Percentiles rank a stretch among this genome's conserved stretches.
phyloP scores from a whole-genome alignment of 2,797 vertebrate species.

The Sebastes matsubarae region DNA sequence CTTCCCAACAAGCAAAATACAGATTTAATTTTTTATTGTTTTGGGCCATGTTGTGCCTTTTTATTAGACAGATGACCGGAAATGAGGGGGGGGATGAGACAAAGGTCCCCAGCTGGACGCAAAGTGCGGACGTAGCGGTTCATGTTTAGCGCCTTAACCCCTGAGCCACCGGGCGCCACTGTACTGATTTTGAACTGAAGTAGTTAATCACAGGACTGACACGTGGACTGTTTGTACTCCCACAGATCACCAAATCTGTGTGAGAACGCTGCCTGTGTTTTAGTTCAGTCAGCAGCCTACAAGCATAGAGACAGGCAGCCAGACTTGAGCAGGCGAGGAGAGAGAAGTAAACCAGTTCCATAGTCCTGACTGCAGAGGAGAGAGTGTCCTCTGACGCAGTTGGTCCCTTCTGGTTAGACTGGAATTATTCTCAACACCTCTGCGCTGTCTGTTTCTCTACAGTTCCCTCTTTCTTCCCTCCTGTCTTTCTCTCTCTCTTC shows the following conservation, averaged over 20 bases:
- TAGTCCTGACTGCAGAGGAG: slow-evolving; percentile 37
- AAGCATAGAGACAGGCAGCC: neutral
- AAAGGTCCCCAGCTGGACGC: neutral
- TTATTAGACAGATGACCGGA: neutral
- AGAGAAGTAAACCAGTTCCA: slow-evolving; percentile 10
- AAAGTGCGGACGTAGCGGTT: neutral
- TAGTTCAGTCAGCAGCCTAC: neutral
- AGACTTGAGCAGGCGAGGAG: slow-evolving; percentile 9
- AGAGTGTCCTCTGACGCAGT: slow-evolving; percentile 11
- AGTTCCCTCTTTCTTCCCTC: slow-evolving; percentile 31
- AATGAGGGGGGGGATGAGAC: neutral
- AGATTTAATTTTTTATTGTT: neutral
- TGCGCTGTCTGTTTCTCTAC: slow-evolving; percentile 37
- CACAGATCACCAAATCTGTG: neutral
- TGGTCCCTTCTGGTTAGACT: slow-evolving; percentile 32
- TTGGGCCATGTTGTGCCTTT: neutral
- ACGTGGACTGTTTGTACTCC: neutral
- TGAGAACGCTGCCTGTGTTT: neutral
- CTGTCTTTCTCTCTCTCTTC: slow-evolving; percentile 20
- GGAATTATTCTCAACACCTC: slow-evolving; percentile 22
- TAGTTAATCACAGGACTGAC: neutral
- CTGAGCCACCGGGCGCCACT: neutral
- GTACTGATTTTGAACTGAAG: neutral
- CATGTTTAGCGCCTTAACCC: neutral
- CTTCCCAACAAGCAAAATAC: neutral